Evolutionary conservation across 2,888 invertebrate genomes (phyloP), one percentile per base, ranked within the genome.

Genomic region (Erebia palarica): DNA sequence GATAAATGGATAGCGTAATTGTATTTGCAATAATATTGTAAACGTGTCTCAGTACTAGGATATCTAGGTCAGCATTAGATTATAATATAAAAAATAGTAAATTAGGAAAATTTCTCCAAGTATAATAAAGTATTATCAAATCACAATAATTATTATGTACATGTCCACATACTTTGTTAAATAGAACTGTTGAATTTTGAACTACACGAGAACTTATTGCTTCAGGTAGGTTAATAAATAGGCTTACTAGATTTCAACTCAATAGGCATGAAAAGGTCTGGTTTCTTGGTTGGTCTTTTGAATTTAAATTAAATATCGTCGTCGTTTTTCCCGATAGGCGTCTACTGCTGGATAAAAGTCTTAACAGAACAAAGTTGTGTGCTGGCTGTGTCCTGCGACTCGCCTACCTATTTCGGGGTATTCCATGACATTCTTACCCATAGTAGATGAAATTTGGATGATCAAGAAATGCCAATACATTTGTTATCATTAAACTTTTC

Each of bases 1-100:
- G n/a, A 61, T 61, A 61, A 61, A 44, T 61, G 60, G n/a, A 61
- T n/a, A 11, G 60, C 16, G 10, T 59, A 9, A 42, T 36, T 42
- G 11, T 36, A 14, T 1, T 7, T 5, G n/a, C n/a, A 51, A n/a
- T 3, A 16, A 11, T 36, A 36, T 36, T 36, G 1, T 7, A 55
- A 55, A 18, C 10, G 16, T 18, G 18, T 55, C 3, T 55, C 53
- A 2, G 18, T 44, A 11, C n/a, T n/a, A 44, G 4, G 36, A 16
- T 36, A 7, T 27, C 27, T 5, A 60, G 42, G n/a, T 8, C 55
- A n/a, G 53, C n/a, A 8, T 16, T 55, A 55, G 10, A 18, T 59
- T 21, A 27, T 21, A 21, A 21, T 27, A 36, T 57, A 13, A 57
- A 27, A 11, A 13, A 57, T 57, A 57, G 11, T 58, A 27, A 10